Evolutionary conservation across 1,140 invertebrate genomes (phyloP).

Genomic region (Caerostris darwini): DNA sequence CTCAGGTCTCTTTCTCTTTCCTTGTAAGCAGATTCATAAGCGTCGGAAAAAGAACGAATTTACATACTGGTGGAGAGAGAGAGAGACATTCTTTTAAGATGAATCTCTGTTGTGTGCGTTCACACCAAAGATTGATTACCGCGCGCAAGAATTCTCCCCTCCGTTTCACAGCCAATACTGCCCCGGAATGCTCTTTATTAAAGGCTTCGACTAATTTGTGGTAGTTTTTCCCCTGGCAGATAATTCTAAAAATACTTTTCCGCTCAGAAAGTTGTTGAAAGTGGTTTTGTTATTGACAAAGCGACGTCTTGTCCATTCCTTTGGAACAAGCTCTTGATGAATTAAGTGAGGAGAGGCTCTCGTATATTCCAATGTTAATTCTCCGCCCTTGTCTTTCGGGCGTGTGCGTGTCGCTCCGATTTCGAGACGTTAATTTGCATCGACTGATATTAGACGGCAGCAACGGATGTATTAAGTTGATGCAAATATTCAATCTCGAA

Average conservation of each 20-base stretch:
- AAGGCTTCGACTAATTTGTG: slow-evolving; percentile 27
- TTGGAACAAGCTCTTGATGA: not conserved
- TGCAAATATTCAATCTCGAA: not conserved
- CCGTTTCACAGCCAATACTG: slow-evolving; percentile 5
- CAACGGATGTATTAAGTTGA: not conserved
- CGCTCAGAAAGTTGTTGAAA: not conserved
- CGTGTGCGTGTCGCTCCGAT: not conserved
- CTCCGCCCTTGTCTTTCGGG: not conserved
- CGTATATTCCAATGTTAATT: not conserved
- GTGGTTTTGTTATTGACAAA: slow-evolving; percentile 19
- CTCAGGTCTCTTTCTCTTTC: not conserved
- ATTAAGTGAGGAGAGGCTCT: not conserved
- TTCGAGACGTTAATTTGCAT: not conserved
- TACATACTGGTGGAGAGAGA: not conserved
- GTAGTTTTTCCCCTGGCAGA: not conserved
- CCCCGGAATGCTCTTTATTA: slow-evolving; percentile 28
- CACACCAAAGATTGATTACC: slow-evolving; percentile 21
- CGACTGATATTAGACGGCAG: not conserved
- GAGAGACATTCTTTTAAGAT: not conserved
- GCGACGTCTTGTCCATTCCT: not conserved
- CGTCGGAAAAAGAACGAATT: not conserved
- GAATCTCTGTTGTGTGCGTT: not conserved
- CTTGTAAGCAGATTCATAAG: not conserved
- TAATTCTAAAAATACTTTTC: slow-evolving; percentile 36
- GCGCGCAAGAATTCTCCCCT: not conserved